These are phyloP conservation scores for Archaeoteleia sp. DNA, from an alignment of 2,888 invertebrate species.

Conservation along the genomic window DNA sequence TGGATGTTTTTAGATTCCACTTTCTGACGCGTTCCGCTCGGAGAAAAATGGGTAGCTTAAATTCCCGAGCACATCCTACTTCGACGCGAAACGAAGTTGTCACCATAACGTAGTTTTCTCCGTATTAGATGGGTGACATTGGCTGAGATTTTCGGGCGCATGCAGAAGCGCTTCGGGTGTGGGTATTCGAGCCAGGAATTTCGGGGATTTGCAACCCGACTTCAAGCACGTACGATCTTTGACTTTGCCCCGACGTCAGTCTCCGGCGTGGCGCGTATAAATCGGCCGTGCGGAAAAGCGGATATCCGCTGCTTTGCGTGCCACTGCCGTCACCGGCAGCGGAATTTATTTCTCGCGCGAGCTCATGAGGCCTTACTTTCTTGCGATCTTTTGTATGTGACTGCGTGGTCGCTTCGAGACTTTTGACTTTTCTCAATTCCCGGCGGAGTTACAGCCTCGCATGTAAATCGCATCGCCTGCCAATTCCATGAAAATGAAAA, in stretches of 20 bases:
- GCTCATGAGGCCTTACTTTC: conserved; percentile 46
- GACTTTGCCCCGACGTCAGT: conserved; percentile 39
- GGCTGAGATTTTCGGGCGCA: conserved; percentile 40
- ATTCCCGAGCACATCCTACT: conserved; percentile 47
- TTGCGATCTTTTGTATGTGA: conserved; percentile 15
- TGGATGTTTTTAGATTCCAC: conserved; percentile 50
- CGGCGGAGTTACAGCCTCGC: conserved; percentile 30
- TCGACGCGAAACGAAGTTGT: conserved; percentile 49
- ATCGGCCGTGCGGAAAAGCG: conserved; percentile 65
- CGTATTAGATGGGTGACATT: conserved; percentile 43
- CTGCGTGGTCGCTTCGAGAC: conserved; percentile 37
- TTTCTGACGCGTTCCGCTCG: conserved; percentile 43
- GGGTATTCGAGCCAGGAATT: conserved; percentile 34
- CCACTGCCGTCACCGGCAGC: conserved; percentile 49
- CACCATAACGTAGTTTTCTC: conserved; percentile 47
- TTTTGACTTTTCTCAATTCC: conserved; percentile 53
- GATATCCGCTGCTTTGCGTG: conserved; percentile 64
- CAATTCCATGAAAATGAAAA: conserved; percentile 29
- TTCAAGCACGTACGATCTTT: conserved; percentile 51
- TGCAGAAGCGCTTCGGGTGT: conserved; percentile 24
- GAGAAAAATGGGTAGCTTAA: conserved; percentile 51
- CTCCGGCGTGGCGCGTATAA: conserved; percentile 59
- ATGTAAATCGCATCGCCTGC: conserved; percentile 31
- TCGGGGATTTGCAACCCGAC: conserved; percentile 42
- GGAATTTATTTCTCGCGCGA: conserved; percentile 58